Percentiles rank a stretch among this genome's conserved stretches.
Conservation (phyloP, 1,140 invertebrate species). For the Pararge aegeria region DNA sequence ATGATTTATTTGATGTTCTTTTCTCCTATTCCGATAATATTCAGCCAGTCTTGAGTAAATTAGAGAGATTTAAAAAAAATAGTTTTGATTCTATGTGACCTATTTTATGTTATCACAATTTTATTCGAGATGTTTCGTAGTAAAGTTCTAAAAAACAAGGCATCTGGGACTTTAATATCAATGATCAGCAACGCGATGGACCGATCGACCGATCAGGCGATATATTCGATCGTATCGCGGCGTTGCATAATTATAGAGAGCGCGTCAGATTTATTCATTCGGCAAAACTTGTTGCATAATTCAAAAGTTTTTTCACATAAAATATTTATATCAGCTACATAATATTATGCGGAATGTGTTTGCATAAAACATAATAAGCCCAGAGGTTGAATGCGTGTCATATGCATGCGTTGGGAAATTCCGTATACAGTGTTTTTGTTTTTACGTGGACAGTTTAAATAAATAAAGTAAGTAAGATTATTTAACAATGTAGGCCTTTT, state of each 20-base stretch:
- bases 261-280: slow-evolving; percentile 42
- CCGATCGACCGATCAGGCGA: slow-evolving; percentile 39
- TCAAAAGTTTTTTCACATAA: slow-evolving; percentile 29
- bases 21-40: no score
- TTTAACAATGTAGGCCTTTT: no score
- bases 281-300: slow-evolving; percentile 51
- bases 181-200: not conserved
- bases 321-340: slow-evolving; percentile 9
- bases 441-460: not conserved
- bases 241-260: slow-evolving; percentile 69
- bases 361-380: slow-evolving; percentile 3
- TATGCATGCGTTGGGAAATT: not conserved
- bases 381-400: not conserved
- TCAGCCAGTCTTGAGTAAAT: no score
- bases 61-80: no score
- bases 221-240: slow-evolving; percentile 55
- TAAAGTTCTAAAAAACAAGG: no score
- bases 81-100: no score
- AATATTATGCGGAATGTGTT: slow-evolving; percentile 15
- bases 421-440: not conserved
- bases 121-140: no score
- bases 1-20: no score
- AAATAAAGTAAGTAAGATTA: no score
- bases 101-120: no score
- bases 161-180: not conserved